Evolutionary conservation across 2,113 vertebrate genomes (phyloP), one percentile per base, ranked within the genome.

Genomic region (Ornithorhynchus anatinus): DNA sequence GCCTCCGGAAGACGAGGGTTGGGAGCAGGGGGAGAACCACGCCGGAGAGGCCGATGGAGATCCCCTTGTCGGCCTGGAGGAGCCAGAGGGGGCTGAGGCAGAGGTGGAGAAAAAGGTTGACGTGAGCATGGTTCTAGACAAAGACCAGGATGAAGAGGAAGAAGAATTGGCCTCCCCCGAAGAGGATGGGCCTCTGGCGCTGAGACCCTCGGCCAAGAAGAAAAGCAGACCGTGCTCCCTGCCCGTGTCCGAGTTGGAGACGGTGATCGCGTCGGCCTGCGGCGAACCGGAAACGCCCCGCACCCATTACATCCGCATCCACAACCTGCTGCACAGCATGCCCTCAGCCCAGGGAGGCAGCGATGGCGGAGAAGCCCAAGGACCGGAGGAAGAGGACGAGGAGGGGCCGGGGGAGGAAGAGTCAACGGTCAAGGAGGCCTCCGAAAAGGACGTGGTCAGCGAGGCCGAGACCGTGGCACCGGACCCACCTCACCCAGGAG

Each of bases 221-320:
- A 96, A 96, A 75, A 95, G 79, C 64, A 93, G 98, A 17, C 98
- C 97, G 0, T 98, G 96, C 74, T 99, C 97, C 1, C 80, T 99
- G 37, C 97, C 97, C 0, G 97, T 99, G 72, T 99, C 98, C 0
- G 97, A 99, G 79, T 93, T 99, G 61, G 98, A 99, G 82, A 98
- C 95, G 0, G 96, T 99, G 47, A 96, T 99, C 4, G 96, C 97
- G 0, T 96, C 98, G 0, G 92, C 95, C 1, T 98, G 97, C 0
- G 95, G 95, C 0, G 96, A 99, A 32, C 96, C 97, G 0, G 97
- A 99, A 84, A 99, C 97, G 0, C 98, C 98, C 1, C 92, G 97
- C 6, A 97, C 97, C 0, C 98, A 99, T 86, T 99, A 99, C 89
- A 96, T 99, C 61, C 93, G 96, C 17, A 96, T 99, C 62, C 98